Evolutionary conservation across 2,888 invertebrate species (phyloP).

Genomic region (Uloborus plumipes): DNA sequence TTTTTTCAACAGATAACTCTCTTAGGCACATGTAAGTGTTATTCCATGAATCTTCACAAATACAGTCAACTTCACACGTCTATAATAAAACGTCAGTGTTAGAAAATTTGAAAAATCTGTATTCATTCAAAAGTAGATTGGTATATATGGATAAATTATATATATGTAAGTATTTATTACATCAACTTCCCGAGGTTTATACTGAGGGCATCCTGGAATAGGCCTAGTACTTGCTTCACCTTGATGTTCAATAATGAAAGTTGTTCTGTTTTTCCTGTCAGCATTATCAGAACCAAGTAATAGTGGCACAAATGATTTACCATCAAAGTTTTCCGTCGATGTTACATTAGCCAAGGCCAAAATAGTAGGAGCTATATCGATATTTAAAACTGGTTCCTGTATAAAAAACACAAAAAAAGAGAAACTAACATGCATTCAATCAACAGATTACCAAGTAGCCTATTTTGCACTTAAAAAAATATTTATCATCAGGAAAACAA

Average conservation of each 20-base stretch:
- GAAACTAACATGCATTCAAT: neutral
- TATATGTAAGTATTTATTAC: conserved; percentile 21
- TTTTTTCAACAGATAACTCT: conserved; percentile 75
- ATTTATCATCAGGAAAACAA: too few species aligned
- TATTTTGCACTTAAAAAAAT: too few species aligned
- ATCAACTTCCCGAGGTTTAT: conserved; percentile 39
- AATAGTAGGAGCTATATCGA: conserved; percentile 90
- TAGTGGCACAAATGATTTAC: conserved; percentile 74
- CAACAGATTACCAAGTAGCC: too few species aligned
- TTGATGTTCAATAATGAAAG: conserved; percentile 84
- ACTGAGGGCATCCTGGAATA: conserved; percentile 77
- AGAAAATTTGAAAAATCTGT: neutral
- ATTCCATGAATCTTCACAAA: conserved; percentile 87
- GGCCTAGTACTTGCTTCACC: conserved; percentile 80
- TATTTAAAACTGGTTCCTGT: conserved; percentile 78
- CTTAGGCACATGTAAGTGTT: conserved; percentile 87
- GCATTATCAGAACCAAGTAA: conserved; percentile 65
- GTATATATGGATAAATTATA: conserved; percentile 13
- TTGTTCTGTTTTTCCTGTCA: conserved; percentile 72
- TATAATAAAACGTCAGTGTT: conserved; percentile 69
- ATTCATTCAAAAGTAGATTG: too few species aligned
- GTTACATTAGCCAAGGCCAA: conserved; percentile 78
- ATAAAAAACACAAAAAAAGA: conserved; percentile 67
- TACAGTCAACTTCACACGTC: conserved; percentile 80
- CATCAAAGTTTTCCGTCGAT: conserved; percentile 77